A percentile compares a stretch with the other conserved stretches of the same genome.
Conservation (phyloP, 2,113 vertebrate genomes). For the Pelusios castaneus region DNA sequence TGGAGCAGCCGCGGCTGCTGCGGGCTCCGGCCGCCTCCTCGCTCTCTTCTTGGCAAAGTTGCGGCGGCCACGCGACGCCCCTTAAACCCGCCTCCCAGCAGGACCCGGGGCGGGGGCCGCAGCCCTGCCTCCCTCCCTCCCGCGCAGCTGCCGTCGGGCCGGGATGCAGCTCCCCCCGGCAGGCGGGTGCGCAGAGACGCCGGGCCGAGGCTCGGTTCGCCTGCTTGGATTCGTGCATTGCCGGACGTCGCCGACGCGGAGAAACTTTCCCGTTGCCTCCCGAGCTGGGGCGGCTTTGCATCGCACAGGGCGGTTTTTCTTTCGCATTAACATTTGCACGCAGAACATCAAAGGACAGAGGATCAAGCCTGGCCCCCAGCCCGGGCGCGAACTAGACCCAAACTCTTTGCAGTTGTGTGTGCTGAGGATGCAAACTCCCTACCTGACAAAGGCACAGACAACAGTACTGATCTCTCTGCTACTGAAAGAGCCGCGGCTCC, state of each 20-base stretch:
- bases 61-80: constrained; percentile 68
- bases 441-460: neutral
- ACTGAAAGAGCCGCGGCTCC: neutral
- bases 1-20: neutral
- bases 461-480: neutral
- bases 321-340: neutral
- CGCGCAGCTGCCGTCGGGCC: constrained; percentile 8
- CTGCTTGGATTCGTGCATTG: constrained; percentile 9
- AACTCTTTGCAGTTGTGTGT: neutral
- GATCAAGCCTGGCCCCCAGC: neutral
- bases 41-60: constrained; percentile 70
- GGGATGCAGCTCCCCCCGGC: neutral
- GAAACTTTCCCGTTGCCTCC: constrained; percentile 61
- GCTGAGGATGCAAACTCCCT: neutral
- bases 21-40: constrained; percentile 44
- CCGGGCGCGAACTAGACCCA: neutral
- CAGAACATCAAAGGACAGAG: constrained; percentile 2
- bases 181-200: neutral
- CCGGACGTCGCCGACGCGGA: neutral
- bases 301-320: neutral
- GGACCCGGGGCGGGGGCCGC: constrained; percentile 34
- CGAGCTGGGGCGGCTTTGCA: neutral
- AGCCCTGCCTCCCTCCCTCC: constrained; percentile 6
- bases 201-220: constrained; percentile 1
- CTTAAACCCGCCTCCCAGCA: constrained; percentile 73